Base-by-base conservation (phyloP, 2,797 vertebrate species). In the Peromyscus melanophrys region DNA sequence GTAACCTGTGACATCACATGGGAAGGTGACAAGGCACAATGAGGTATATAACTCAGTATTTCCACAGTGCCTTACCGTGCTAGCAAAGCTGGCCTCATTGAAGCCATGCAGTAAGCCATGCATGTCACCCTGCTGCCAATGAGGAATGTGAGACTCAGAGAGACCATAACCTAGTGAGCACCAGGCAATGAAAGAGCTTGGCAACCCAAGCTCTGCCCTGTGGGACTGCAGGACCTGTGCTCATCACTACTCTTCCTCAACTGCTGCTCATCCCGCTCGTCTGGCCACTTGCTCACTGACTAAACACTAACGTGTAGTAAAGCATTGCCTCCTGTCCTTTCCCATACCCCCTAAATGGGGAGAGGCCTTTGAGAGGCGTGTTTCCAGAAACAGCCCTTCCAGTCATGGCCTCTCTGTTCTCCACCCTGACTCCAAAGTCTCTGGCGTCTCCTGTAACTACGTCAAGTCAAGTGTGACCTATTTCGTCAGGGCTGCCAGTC, bases 331-430 rank as follows among this genome's bases (percentile, higher is more conserved):
- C 31, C 43, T 19, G 11, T n/a, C 82, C 67, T 90, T 76, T 87
- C 65, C 71, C 75, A 52, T 37, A 59, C 6, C 43, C 59, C 19
- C 40, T 76, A 23, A 92, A 91, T 4, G 12, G 69, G 67, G 49
- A 92, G 52, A 59, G 31, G 61, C 31, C 90, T 94, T 12, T 13
- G 43, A 86, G 75, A 61, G 78, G 16, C 23, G 0, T 29, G 57
- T 87, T 93, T 96, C 69, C 37, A 92, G 87, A 84, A 94, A 89
- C 75, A 95, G 85, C 21, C 37, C 37, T 29, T 75, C 57, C 31
- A 76, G 83, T 61, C 93, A 37, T 13, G 52, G 19, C 49, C 29
- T 86, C 8, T 78, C 78, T 73, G 37, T 71, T 63, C 37, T 55
- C 67, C 21, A 14, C 46, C 85, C 67, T 46, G 4, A 82, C 27